Evolutionary conservation across 2,797 vertebrate genomes (phyloP).

Genomic region (Streptopelia turtur): DNA sequence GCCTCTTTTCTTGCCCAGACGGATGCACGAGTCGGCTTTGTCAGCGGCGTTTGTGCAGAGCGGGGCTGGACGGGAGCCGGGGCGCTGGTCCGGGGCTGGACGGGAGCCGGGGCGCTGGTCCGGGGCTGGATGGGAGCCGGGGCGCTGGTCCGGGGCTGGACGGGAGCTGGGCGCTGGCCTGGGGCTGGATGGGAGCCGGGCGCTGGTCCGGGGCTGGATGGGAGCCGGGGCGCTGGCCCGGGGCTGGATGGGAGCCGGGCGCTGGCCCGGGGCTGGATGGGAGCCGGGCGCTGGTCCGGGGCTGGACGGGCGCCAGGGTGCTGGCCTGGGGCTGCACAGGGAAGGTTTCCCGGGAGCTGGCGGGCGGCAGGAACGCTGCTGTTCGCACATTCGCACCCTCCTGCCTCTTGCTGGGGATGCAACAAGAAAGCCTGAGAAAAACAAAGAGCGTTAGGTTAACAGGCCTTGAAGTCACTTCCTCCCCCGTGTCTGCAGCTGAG

Average conservation of each 20-base stretch:
- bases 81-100: neutral
- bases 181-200: neutral
- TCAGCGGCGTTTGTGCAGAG: neutral
- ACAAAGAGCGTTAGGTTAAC: fast-evolving
- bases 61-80: neutral
- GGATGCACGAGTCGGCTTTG: neutral
- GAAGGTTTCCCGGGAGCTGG: neutral
- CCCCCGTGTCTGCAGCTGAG: neutral
- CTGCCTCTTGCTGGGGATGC: fast-evolving
- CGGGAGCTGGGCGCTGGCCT: neutral
- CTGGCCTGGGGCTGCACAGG: neutral
- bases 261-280: neutral
- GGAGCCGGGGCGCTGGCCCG: neutral
- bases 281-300: neutral
- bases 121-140: neutral
- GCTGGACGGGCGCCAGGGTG: neutral
- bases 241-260: neutral
- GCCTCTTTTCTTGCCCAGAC: neutral
- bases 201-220: neutral
- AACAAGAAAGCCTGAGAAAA: neutral
- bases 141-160: neutral
- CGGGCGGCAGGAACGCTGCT: neutral
- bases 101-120: neutral
- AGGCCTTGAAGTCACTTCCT: neutral
- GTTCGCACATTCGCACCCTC: neutral